phyloP scores from a whole-genome alignment of 2,888 invertebrate genomes.

The Nasonia oneida region DNA sequence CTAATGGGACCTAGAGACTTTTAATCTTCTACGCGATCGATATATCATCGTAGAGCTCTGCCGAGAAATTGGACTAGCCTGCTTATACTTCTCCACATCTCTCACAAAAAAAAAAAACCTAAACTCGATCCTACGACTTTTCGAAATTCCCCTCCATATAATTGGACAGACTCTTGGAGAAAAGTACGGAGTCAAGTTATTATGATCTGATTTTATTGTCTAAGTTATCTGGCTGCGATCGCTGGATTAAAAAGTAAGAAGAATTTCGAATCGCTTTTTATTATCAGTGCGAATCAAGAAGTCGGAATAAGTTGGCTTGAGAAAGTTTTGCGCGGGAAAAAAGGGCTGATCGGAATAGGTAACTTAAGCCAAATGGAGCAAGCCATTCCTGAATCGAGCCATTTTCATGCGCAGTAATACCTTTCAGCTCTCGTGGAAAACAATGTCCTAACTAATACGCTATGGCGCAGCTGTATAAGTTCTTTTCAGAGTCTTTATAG shows the following conservation, averaged over 20 bases:
- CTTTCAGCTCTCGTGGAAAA: no score
- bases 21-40: constrained; percentile 4
- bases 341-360: neutral
- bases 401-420: neutral
- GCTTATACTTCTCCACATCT: neutral
- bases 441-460: no score
- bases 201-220: constrained; percentile 16
- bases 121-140: constrained; percentile 29
- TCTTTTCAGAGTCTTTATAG: no score
- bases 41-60: neutral
- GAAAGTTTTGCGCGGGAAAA: neutral
- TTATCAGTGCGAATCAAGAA: neutral
- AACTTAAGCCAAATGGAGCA: neutral
- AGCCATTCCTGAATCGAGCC: neutral
- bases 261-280: neutral
- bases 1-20: constrained; percentile 15
- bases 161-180: constrained; percentile 3
- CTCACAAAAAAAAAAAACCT: neutral
- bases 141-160: constrained; percentile 25
- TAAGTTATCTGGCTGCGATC: neutral
- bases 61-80: neutral
- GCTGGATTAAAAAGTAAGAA: neutral
- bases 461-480: no score
- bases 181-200: neutral
- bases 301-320: constrained; percentile 5